Base-by-base conservation (phyloP, 1,140 invertebrate genomes). In the Cryptotermes secundus region DNA sequence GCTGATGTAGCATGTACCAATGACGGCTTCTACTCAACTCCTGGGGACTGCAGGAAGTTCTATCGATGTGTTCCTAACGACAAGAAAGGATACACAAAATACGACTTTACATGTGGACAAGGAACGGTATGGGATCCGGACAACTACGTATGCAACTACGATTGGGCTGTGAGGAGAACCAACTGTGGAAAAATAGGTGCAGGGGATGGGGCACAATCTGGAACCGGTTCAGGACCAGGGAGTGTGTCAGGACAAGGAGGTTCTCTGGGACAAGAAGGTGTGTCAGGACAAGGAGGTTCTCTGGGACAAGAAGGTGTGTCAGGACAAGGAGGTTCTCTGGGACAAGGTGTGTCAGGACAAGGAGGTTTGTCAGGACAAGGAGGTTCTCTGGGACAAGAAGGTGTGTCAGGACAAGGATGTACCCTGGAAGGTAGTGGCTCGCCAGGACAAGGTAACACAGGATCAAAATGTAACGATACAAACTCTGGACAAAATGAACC, bases 41-140 rank as follows among this genome's bases (percentile, higher is more conserved):
- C 90, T 80, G 87, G 89, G 26, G 87, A 90, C 83, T 91, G 90
- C 85, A 88, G 87, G 79, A 90, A 89, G 84, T 91, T 90, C 84
- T 88, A 89, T 83, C 86, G 90, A 31, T 91, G 90, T 86, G 88
- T 88, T 24, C 84, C 79, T 79, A 89, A 89, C 85, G 87, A 86
- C 42, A 89, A 89, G 86, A 87, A 87, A 19, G 89, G 90, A 16
- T 91, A 88, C 84, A 88, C 88, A 53, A 89, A 88, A 86, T 93
- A 94, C 86, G 92, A 94, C 86, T 96, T 94, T 89, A 90, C 90
- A 22, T 96, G 95, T 87, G 93, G 92, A 34, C 90, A 91, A 79
- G 93, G 93, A 85, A 96, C 95, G 16, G 92, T 95, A 85, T 96
- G 94, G 94, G 95, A 96, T 89, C 91, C 92, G 82, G 88, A 92